phyloP scores from a whole-genome alignment of 2,888 invertebrate species.

The Escarpia spicata region DNA sequence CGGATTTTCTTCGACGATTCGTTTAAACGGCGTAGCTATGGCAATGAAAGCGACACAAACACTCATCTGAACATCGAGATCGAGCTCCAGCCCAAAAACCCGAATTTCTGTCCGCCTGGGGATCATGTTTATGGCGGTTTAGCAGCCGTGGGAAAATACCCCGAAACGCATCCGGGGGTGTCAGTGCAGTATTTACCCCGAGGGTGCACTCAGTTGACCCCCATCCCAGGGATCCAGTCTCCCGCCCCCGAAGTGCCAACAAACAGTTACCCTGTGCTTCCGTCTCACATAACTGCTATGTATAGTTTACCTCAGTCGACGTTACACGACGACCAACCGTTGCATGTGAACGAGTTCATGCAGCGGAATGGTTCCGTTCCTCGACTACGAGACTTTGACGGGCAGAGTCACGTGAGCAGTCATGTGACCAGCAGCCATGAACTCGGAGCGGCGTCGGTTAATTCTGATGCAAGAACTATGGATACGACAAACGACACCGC shows the following conservation, averaged over 20 bases:
- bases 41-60: constrained; percentile 51
- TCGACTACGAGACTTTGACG: constrained; percentile 53
- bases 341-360: constrained; percentile 35
- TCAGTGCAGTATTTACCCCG: neutral
- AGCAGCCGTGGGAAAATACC: neutral
- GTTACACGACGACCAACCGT: neutral
- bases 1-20: constrained; percentile 25
- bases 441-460: neutral
- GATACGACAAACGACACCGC: neutral
- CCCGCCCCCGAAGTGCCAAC: constrained; percentile 8
- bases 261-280: constrained; percentile 6
- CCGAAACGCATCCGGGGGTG: neutral
- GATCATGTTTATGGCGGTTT: neutral
- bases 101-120: neutral
- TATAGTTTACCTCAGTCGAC: neutral
- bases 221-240: neutral
- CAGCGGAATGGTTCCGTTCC: constrained; percentile 46
- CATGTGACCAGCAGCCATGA: constrained; percentile 25
- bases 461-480: neutral
- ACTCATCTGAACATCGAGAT: constrained; percentile 56
- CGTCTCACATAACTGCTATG: neutral
- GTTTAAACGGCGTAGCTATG: constrained; percentile 32
- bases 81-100: constrained; percentile 46
- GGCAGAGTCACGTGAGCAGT: constrained; percentile 52
- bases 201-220: neutral